Base-by-base conservation (phyloP, 2,113 vertebrate species). In the Nicator chloris region DNA sequence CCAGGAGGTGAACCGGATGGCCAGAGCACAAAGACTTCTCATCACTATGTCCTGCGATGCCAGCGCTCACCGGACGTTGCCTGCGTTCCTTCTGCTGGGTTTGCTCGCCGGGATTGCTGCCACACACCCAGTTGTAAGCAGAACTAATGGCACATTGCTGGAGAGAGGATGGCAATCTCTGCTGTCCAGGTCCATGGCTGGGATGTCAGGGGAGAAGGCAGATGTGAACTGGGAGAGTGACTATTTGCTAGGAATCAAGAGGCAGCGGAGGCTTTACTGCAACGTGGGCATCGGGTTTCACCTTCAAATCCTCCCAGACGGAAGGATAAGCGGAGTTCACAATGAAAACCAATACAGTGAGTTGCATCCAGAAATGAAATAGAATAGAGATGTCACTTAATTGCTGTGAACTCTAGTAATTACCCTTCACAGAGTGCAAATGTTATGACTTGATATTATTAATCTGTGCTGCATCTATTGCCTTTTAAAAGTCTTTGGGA, bases 251-350 rank as follows among this genome's bases (percentile, higher is more conserved):
- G 99, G 99, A 94, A 99, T 99, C 98, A 99, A 99, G 96, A 97
- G 99, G 96, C 98, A 99, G 96, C 98, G 99, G 98, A 99, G 99
- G 97, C 99, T 99, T 95, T 99, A 99, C 98, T 99, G 99, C 99
- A 99, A 99, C 97, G 98, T 99, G 97, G 99, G 99, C 98, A 99
- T 99, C 97, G 99, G 99, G 97, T 99, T 99, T 97, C 99, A 99
- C 98, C 99, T 99, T 90, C 99, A 99, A 98, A 96, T 99, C 97
- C 98, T 98, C 96, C 98, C 98, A 93, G 98, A 98, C 94, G 99
- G 99, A 97, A 97, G 97, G 98, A 99, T 99, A 97, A 98, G 98
- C 97, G 99, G 99, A 96, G 98, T 97, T 94, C 99, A 99, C 97
- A 98, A 98, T 97, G 99, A 99, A 96, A 99, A 98, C 98, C 99